Conservation (phyloP, 2,888 invertebrate species). For the Ichneumoninae sp. region DNA sequence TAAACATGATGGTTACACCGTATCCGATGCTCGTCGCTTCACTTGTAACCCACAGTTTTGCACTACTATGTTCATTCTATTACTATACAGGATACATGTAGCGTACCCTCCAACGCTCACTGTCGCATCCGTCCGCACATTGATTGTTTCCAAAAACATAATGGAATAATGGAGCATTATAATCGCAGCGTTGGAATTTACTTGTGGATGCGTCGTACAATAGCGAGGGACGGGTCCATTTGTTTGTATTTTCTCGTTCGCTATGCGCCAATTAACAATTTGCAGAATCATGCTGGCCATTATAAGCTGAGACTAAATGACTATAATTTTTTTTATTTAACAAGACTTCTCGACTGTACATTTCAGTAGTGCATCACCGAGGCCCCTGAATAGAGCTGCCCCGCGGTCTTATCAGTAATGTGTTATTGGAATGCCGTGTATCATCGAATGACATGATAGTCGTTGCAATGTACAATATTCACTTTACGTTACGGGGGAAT, state of each 20-base stretch:
- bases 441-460: too few relatives aligned
- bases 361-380: too few relatives aligned
- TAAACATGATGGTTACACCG: conserved; percentile 39
- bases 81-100: neutral
- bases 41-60: conserved; percentile 9
- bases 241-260: neutral
- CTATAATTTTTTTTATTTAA: too few relatives aligned
- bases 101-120: neutral
- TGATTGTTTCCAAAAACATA: neutral
- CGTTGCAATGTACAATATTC: too few relatives aligned
- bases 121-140: neutral
- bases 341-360: too few relatives aligned
- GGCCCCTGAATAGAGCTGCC: too few relatives aligned
- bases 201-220: neutral
- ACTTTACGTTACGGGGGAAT: too few relatives aligned
- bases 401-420: too few relatives aligned
- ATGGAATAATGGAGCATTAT: neutral
- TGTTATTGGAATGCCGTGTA: too few relatives aligned
- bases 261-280: too few relatives aligned
- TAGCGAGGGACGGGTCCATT: neutral
- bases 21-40: neutral
- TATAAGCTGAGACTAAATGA: too few relatives aligned
- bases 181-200: neutral
- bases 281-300: too few relatives aligned
- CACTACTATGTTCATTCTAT: neutral